Evolutionary conservation across 2,113 vertebrate genomes (phyloP), one percentile per base, ranked within the genome.

Genomic region (Sceloporus tristichus): DNA sequence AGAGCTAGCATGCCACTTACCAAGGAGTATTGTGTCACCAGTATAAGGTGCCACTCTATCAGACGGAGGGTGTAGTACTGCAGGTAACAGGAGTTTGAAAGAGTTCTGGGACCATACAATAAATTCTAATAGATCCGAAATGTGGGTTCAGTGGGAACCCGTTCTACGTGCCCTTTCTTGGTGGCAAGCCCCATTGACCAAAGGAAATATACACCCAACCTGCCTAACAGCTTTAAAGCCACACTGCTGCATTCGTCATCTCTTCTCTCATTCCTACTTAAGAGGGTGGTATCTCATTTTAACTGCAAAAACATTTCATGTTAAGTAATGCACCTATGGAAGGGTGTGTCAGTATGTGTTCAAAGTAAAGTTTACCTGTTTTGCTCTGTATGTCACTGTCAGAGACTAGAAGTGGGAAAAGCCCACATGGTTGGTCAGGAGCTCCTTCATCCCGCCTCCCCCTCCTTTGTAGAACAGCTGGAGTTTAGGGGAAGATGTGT

Each of bases 381-480:
- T 70, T 84, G 42, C 29, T 88, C 83, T 38, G 66, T 13, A 42
- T 42, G 21, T 79, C 27, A 48, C 38, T 87, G 27, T 13, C 40
- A 71, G 29, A 34, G 42, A n/a, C 76, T 83, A 68, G 40, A 82
- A 88, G 21, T 68, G 80, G 13, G 23, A n/a, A 34, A 76, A 59
- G 56, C 54, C 53, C 62, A 76, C 66, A 38, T 73, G 7, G 18
- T 82, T 66, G 19, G 59, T 38, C 16, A 27, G 59, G 79, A 82
- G 38, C 73, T 79, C 38, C 71, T 29, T 77, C 48, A 79, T 68
- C 53, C 18, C 27, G 73, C 73, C 81, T 62, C 68, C 13, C 79
- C 84, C 82, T 84, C 87, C 83, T 84, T 3, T 6, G 84, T 13
- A 78, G 70, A 94, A 95, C 95, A 95, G 94, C 95, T 96, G 95